Conservation (phyloP, 2,888 invertebrate species). For the Mactromeris polynyma region DNA sequence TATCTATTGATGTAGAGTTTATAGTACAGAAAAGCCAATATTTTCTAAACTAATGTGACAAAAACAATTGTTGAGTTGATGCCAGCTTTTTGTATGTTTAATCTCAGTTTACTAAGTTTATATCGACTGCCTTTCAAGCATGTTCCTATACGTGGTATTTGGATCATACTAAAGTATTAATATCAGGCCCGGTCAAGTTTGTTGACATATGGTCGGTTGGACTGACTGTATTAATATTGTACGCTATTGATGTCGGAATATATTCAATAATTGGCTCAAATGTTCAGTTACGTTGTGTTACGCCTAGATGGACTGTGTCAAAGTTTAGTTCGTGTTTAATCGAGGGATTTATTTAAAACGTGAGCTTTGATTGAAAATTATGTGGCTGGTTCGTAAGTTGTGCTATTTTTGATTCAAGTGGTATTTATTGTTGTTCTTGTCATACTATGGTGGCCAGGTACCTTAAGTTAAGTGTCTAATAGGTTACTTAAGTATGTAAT, state of each 20-base stretch:
- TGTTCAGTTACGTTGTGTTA: background rate
- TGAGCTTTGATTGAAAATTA: too few species aligned
- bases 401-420: too few species aligned
- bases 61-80: constrained; percentile 5
- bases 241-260: constrained; percentile 10
- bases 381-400: too few species aligned
- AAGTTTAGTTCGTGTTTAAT: background rate
- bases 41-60: background rate
- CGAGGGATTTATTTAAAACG: too few species aligned
- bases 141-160: background rate
- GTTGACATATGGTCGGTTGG: constrained; percentile 33
- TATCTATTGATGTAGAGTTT: too few species aligned
- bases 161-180: background rate
- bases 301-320: background rate
- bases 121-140: background rate
- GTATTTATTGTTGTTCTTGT: too few species aligned
- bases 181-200: constrained; percentile 32
- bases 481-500: background rate
- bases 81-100: background rate
- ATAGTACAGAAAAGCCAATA: background rate
- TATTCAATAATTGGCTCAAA: background rate
- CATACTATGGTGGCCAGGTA: background rate
- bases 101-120: constrained; percentile 9
- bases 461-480: background rate
- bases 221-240: constrained; percentile 13